Conservation (phyloP, 2,113 vertebrate species). For the Callipepla californica region DNA sequence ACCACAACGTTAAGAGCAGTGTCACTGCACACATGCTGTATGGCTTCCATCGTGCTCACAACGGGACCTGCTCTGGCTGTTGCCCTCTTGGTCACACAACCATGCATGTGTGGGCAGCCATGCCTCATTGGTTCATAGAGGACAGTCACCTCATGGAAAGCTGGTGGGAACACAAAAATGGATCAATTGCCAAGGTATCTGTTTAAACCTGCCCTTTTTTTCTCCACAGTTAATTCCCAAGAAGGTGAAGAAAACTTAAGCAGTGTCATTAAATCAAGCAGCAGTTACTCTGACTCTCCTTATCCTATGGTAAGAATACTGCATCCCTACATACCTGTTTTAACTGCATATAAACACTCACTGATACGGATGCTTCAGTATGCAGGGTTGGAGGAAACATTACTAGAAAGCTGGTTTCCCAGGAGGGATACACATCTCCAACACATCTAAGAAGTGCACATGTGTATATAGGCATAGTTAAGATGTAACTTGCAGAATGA, state of each 20-base stretch:
- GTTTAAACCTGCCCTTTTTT: not conserved
- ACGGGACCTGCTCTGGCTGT: not conserved
- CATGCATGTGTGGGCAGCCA: not conserved
- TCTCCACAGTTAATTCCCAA: not conserved
- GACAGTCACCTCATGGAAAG: not conserved
- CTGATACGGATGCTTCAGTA: not conserved
- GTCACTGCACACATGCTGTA: not conserved
- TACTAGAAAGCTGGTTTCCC: not conserved
- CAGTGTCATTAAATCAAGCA: not conserved
- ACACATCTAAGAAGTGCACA: not conserved
- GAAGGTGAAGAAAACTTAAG: not conserved
- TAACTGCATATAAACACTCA: not conserved
- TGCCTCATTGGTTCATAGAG: fast-evolving
- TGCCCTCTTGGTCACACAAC: not conserved
- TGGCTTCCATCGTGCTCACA: not conserved
- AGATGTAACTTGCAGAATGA: not conserved
- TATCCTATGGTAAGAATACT: not conserved
- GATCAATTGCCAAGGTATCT: not conserved
- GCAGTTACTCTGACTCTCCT: not conserved
- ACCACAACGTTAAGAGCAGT: not conserved
- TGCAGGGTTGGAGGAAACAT: not conserved
- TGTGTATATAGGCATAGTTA: not conserved
- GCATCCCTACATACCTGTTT: not conserved
- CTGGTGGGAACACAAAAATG: not conserved
- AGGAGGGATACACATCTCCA: not conserved